Percentiles rank a stretch among this genome's conserved stretches.
phyloP scores from a whole-genome alignment of 2,888 invertebrate species.

The Buathra laborator region DNA sequence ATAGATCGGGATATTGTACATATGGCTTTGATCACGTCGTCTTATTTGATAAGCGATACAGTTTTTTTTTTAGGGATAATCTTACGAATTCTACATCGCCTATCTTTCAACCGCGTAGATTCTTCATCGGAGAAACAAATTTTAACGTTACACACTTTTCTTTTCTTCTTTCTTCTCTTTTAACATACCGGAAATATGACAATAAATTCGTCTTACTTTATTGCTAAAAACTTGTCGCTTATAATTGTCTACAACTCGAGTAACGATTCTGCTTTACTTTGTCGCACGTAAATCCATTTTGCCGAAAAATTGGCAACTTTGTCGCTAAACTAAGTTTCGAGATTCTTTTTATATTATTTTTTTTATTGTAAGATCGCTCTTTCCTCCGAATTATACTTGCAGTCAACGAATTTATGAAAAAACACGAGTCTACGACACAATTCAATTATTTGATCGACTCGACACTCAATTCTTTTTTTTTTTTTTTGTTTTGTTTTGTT shows the following conservation, averaged over 20 bases:
- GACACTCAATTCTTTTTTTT: conserved; percentile 3
- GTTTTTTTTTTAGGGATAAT: conserved; percentile 39
- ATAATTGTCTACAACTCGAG: neutral
- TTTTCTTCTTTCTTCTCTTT: neutral
- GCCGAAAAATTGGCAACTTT: conserved; percentile 24
- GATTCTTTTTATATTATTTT: conserved; percentile 1
- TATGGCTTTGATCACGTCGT: conserved; percentile 53
- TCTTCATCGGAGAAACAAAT: conserved; percentile 34
- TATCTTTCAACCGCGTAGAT: conserved; percentile 16
- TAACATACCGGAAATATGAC: conserved; percentile 30
- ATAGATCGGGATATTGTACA: conserved; percentile 44
- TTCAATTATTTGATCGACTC: conserved; percentile 35
- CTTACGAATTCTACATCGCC: conserved; percentile 39
- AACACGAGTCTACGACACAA: conserved; percentile 24
- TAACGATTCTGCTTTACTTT: neutral
- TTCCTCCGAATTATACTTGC: conserved; percentile 8
- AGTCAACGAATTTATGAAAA: conserved; percentile 8
- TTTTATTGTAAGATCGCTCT: neutral
- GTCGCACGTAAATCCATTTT: neutral
- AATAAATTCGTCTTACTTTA: conserved; percentile 41
- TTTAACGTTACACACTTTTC: conserved; percentile 18
- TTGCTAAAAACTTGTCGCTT: conserved; percentile 41
- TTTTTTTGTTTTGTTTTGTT: neutral
- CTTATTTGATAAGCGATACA: conserved; percentile 44
- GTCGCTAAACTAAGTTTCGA: conserved; percentile 10